A percentile compares a stretch with the other conserved stretches of the same genome.
phyloP scores from a whole-genome alignment of 2,888 invertebrate species.

The Eupithecia subumbrata region DNA sequence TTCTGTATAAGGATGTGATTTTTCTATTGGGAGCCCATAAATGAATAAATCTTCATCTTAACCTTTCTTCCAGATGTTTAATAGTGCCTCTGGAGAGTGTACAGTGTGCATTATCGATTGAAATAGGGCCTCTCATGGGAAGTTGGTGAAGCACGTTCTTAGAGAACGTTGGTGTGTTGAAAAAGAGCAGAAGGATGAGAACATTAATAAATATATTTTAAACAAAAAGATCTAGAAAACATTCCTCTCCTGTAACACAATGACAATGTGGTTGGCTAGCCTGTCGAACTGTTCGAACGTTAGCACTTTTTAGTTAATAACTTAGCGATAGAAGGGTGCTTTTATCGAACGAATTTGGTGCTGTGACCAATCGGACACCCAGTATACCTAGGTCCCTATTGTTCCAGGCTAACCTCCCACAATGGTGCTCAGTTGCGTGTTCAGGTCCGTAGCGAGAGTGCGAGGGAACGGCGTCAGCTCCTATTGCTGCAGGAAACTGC shows the following conservation, averaged over 20 bases:
- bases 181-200: background rate
- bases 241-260: background rate
- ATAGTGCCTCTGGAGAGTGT: background rate
- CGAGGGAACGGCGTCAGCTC: conserved; percentile 38
- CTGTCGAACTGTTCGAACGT: background rate
- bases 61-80: background rate
- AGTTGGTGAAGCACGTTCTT: background rate
- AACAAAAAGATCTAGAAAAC: too few species aligned
- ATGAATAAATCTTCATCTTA: background rate
- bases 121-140: background rate
- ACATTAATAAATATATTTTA: background rate
- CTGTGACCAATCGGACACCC: background rate
- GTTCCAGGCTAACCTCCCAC: conserved; percentile 20
- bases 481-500: conserved; percentile 54
- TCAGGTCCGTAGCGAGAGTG: conserved; percentile 51
- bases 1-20: too few species aligned
- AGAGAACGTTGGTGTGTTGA: background rate
- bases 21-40: too few species aligned
- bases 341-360: background rate
- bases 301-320: background rate
- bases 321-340: background rate
- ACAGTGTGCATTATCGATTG: background rate
- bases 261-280: background rate
- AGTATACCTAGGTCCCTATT: background rate
- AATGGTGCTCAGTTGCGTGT: conserved; percentile 58